These are phyloP conservation scores for Phainopepla nitens DNA, from an alignment of 2,113 vertebrate genomes.

Conservation along the genomic window DNA sequence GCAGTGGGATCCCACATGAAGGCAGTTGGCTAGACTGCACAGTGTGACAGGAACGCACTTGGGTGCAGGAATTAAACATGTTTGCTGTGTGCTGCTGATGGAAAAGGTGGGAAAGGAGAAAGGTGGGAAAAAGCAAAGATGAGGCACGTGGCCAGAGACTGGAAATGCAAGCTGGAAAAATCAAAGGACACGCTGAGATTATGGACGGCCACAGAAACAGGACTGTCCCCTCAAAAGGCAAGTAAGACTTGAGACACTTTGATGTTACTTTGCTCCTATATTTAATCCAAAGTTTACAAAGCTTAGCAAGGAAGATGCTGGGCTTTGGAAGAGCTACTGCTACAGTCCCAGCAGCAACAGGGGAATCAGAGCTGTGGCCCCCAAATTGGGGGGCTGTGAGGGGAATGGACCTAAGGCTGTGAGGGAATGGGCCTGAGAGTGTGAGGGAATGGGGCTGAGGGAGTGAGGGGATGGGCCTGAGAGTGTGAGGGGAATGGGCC, in stretches of 20 bases:
- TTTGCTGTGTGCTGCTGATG: not conserved
- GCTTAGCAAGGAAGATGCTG: not conserved
- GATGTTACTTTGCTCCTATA: accelerated
- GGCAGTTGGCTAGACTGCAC: accelerated
- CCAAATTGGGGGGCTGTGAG: not conserved
- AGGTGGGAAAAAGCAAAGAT: not conserved
- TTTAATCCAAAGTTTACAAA: not conserved
- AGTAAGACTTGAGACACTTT: not conserved
- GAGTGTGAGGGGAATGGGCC: not conserved
- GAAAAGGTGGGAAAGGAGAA: not conserved
- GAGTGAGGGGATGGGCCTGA: not conserved
- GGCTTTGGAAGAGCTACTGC: not conserved
- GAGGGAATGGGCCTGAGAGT: not conserved
- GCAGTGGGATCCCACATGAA: not conserved
- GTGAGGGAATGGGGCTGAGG: not conserved
- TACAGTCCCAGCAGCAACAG: accelerated
- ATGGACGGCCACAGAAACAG: not conserved
- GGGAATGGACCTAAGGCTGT: too few species aligned
- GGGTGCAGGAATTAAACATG: accelerated
- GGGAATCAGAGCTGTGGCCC: accelerated
- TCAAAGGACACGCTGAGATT: accelerated
- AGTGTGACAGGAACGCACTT: not conserved
- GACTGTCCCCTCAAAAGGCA: not conserved
- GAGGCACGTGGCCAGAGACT: not conserved
- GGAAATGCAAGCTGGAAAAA: not conserved